A percentile compares a stretch with the other conserved stretches of the same genome.
Evolutionary conservation across 2,888 invertebrate genomes (phyloP).

Genomic region (Apodemia mormo): DNA sequence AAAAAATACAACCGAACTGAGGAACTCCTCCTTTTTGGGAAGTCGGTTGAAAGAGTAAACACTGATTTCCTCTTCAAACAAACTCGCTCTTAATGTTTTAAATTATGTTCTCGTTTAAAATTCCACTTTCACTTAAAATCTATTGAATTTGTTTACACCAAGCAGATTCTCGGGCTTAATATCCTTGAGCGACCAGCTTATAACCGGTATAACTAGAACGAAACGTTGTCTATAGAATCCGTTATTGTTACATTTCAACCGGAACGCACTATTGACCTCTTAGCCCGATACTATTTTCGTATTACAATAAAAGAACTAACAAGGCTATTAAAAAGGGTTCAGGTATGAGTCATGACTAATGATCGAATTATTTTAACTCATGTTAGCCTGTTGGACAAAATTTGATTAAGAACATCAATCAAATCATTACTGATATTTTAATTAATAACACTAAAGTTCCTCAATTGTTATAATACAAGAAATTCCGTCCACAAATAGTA

Average conservation of each 20-base stretch:
- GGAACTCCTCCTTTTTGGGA: no score
- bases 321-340: neutral
- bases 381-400: no score
- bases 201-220: conserved; percentile 22
- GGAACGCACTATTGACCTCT: conserved; percentile 52
- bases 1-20: no score
- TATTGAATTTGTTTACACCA: conserved; percentile 8
- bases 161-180: conserved; percentile 12
- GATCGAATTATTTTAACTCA: no score
- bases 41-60: neutral
- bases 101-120: conserved; percentile 8
- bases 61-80: neutral
- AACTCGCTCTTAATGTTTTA: neutral
- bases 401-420: no score
- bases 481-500: no score
- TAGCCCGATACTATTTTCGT: conserved; percentile 16
- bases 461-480: no score
- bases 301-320: conserved; percentile 12
- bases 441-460: no score
- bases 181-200: conserved; percentile 10
- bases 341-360: neutral
- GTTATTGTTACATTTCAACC: conserved; percentile 62
- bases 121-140: conserved; percentile 14
- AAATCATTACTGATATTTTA: no score
- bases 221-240: conserved; percentile 29